Evolutionary conservation across 2,888 invertebrate genomes (phyloP).

Genomic region (Spialia ferax): DNA sequence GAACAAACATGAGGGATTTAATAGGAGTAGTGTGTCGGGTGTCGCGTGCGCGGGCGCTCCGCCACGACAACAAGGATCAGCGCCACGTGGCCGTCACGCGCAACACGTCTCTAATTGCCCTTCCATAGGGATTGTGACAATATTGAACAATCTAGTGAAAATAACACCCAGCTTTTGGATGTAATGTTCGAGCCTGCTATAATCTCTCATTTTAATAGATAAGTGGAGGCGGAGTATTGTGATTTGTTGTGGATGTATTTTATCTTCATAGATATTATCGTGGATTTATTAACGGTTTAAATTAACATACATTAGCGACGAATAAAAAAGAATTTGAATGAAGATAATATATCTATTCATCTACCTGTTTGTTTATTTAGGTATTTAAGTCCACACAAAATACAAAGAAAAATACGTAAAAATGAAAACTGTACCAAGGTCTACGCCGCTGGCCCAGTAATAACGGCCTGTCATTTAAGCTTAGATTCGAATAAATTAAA

Average conservation of each 20-base stretch:
- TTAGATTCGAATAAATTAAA: slow-evolving; percentile 49
- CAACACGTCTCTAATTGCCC: slow-evolving; percentile 83
- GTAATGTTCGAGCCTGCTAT: slow-evolving; percentile 71
- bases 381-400: background rate
- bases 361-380: background rate
- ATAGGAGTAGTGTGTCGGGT: slow-evolving; percentile 61
- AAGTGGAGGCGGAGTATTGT: slow-evolving; percentile 80
- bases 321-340: background rate
- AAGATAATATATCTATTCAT: too few relatives aligned
- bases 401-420: background rate
- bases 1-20: slow-evolving; percentile 73
- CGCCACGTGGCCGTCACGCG: slow-evolving; percentile 81
- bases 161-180: slow-evolving; percentile 78
- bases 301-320: background rate
- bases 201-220: slow-evolving; percentile 86
- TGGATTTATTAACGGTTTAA: background rate
- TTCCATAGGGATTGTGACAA: slow-evolving; percentile 81
- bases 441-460: slow-evolving; percentile 23
- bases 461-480: slow-evolving; percentile 26
- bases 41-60: slow-evolving; percentile 60
- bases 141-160: slow-evolving; percentile 85
- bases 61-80: slow-evolving; percentile 49
- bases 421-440: background rate
- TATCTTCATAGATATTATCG: slow-evolving; percentile 9
- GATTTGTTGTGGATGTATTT: slow-evolving; percentile 69